Conservation (phyloP, 2,113 vertebrate species). For the Saccopteryx bilineata region DNA sequence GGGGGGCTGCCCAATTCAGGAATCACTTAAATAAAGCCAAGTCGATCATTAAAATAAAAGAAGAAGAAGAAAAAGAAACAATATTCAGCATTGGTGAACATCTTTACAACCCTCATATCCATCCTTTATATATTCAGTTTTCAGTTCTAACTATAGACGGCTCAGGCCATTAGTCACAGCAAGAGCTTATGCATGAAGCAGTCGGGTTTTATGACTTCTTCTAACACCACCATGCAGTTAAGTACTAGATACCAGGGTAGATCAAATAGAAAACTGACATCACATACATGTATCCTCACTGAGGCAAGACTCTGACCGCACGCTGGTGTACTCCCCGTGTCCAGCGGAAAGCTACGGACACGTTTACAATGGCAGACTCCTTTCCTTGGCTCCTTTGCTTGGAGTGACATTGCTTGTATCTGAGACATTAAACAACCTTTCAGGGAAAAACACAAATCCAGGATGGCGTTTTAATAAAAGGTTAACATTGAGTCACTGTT, state of each 20-base stretch:
- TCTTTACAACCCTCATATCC: neutral
- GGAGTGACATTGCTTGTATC: neutral
- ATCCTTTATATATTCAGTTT: neutral
- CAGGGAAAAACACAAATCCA: constrained; percentile 21
- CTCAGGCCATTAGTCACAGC: neutral
- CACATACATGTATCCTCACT: neutral
- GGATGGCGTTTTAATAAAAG: constrained; percentile 12
- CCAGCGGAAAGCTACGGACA: neutral
- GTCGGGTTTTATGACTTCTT: neutral
- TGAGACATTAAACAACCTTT: constrained; percentile 23
- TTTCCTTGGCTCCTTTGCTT: neutral
- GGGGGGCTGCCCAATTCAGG: too few species aligned
- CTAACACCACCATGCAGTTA: too few species aligned
- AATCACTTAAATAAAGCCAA: too few species aligned
- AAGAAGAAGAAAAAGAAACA: neutral
- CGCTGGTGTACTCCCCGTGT: neutral
- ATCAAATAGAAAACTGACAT: neutral
- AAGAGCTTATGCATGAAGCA: neutral
- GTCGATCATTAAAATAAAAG: too few species aligned
- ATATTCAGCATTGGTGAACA: neutral
- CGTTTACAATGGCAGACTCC: neutral
- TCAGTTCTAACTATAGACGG: neutral
- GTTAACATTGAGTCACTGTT: constrained; percentile 32
- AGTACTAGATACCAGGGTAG: neutral
- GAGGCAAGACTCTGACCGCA: neutral